Base-by-base conservation (phyloP, 1,140 invertebrate species). In the Samia ricini region DNA sequence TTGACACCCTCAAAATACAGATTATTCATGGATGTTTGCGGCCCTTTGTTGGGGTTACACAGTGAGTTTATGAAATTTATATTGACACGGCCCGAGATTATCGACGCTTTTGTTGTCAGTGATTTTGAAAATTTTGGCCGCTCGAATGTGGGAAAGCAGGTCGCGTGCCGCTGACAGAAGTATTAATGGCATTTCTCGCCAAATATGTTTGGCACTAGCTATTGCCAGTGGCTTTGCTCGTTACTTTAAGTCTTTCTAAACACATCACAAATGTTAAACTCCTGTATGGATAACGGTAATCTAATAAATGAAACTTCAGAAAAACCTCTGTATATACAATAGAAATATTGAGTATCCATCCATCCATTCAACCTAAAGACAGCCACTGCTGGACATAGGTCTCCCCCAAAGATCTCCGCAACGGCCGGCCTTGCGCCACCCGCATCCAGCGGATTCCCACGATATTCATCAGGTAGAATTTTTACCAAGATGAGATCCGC, bases 121-220 rank as follows among this genome's bases (percentile, higher is more conserved):
- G 81, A 83, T 86, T 84, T 83, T 76, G 58, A 66, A 65, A 58
- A 68, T 73, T 42, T n/a, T n/a, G 10, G 33, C n/a, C 33, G 33
- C 33, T 42, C 86, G 70, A 66, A 75, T 79, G 91, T 89, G 69
- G 91, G 91, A 83, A 91, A 91, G 72, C 84, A 86, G 80, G 91
- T 81, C 70, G 91, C 90, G 83, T 92, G 91, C 81, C 87, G 84
- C 59, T 92, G 91, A 77, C 91, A 85, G 85, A 61, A 56, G 85
- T 82, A 85, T 88, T 85, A 84, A 88, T 88, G 81, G 77, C 73
- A 68, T 73, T 48, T 72, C 64, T 56, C 51, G 23, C 6, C 24
- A 42, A 42, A 52, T 52, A 52, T 21, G 20, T 52, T 21, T 21
- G 51, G 20, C 19, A 19, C 56, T 15, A 36, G 7, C 12, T 51